phyloP scores from a whole-genome alignment of 2,888 invertebrate species.

The Xestia xanthographa region DNA sequence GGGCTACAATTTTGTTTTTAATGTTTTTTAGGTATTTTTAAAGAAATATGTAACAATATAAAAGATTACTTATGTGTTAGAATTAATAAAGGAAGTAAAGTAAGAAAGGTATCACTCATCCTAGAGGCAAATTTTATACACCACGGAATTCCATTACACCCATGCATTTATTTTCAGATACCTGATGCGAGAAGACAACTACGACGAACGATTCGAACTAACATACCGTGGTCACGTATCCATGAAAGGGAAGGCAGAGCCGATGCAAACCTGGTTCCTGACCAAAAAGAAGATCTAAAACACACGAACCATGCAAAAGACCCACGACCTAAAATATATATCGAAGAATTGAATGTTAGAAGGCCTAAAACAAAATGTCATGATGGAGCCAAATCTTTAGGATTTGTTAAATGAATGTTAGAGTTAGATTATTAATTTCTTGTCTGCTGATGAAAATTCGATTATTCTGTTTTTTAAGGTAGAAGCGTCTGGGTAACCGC shows the following conservation, averaged over 20 bases:
- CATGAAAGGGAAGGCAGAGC: slow-evolving; percentile 98
- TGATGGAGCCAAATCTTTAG: not conserved
- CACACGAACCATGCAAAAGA: not conserved
- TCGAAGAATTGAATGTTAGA: slow-evolving; percentile 34
- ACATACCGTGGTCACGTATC: slow-evolving; percentile 96
- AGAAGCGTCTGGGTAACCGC: too few relatives aligned
- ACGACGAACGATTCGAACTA: slow-evolving; percentile 95
- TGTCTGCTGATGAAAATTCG: not conserved
- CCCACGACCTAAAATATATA: slow-evolving; percentile 31
- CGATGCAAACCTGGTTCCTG: slow-evolving; percentile 98
- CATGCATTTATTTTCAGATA: slow-evolving; percentile 90
- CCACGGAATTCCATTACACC: not conserved
- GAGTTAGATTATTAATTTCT: not conserved
- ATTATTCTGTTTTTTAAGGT: not conserved
- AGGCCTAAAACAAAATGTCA: slow-evolving; percentile 13
- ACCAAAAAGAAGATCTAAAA: slow-evolving; percentile 83
- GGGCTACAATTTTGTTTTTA: too few relatives aligned
- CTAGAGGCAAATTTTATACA: not conserved
- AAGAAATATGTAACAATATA: too few relatives aligned
- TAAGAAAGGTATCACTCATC: not conserved
- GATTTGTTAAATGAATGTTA: not conserved
- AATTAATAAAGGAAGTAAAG: not conserved
- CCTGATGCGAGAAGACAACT: slow-evolving; percentile 95
- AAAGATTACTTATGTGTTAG: too few relatives aligned
- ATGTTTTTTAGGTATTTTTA: too few relatives aligned